Base-by-base conservation (phyloP, 2,113 vertebrate genomes). In the Ailurus styani region DNA sequence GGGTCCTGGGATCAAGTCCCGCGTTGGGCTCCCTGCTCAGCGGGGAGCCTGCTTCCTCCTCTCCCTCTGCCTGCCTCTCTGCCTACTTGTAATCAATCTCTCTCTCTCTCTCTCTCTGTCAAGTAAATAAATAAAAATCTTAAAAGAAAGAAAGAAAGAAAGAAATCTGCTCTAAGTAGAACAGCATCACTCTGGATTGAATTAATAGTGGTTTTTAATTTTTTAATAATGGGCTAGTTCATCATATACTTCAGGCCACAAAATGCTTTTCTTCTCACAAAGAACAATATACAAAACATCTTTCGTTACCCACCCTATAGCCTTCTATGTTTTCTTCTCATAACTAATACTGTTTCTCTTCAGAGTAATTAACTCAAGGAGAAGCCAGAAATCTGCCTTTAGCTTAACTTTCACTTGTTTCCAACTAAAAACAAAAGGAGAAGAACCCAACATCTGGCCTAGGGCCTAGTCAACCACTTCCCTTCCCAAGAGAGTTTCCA, bases 321-420 rank as follows among this genome's bases (percentile, higher is more conserved):
- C 34, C 47, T 85, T 90, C 66, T 70, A 82, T 70, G 25, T 27
- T 85, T 68, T 93, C 93, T 54, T 85, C 75, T 87, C 68, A 62
- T 85, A 93, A 68, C 91, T 70, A 73, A 88, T 17, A 50, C 18
- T 79, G 31, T 96, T 97, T 96, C 73, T 91, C 75, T 82, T 90
- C 84, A 60, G 40, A 93, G 18, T 86, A 72, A 92, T 89, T 98
- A 95, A 97, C 8, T 78, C 1, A 45, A 95, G 93, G 4, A 91
- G 75, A 96, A 84, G 86, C 20, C 91, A 96, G 78, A 50, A 96
- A 40, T 42, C 96, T 73, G 62, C 52, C 64, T 87, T 94, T 70
- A 87, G 87, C 55, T 93, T 55, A 91, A 95, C 81, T 52, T 70
- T 92, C 25, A 5, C 18, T 89, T 64, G 79, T 47, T 42, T 86